Evolutionary conservation across 2,888 invertebrate species (phyloP).

Genomic region (Thereva unica): DNA sequence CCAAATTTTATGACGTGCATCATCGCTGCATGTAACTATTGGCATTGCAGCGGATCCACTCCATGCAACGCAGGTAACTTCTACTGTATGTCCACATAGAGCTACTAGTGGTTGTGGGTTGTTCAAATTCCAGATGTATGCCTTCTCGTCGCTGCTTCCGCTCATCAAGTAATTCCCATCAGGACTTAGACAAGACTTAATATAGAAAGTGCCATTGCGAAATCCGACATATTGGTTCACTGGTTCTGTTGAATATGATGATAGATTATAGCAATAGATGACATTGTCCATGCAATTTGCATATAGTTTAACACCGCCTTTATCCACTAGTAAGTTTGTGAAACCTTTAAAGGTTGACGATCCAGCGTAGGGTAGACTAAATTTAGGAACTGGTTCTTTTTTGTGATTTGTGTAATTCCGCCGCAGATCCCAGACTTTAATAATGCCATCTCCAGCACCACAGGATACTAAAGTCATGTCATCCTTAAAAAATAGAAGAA

Average conservation of each 20-base stretch:
- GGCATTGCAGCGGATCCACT: conserved; percentile 63
- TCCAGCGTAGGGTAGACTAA: conserved; percentile 74
- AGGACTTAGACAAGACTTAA: conserved; percentile 79
- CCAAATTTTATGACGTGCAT: conserved; percentile 79
- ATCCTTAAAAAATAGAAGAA: conserved; percentile 59
- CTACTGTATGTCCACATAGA: conserved; percentile 77
- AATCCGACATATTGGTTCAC: conserved; percentile 72
- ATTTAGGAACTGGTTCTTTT: conserved; percentile 72
- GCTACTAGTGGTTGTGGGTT: conserved; percentile 68
- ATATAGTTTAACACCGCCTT: conserved; percentile 70
- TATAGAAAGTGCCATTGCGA: conserved; percentile 79
- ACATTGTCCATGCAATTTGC: conserved; percentile 86
- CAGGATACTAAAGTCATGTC: conserved; percentile 78
- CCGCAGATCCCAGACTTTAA: conserved; percentile 87
- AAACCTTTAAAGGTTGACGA: conserved; percentile 71
- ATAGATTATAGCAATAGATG: conserved; percentile 83
- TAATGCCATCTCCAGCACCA: conserved; percentile 82
- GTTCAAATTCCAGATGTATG: conserved; percentile 82
- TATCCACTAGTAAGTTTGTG: conserved; percentile 77
- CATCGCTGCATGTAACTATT: conserved; percentile 83
- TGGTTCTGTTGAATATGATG: conserved; percentile 69
- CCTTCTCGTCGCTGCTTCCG: conserved; percentile 85
- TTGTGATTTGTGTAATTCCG: conserved; percentile 75
- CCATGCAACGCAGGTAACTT: conserved; percentile 89
- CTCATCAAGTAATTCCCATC: conserved; percentile 81